Evolutionary conservation across 2,113 vertebrate genomes (phyloP).

Genomic region (Oncorhynchus nerka): DNA sequence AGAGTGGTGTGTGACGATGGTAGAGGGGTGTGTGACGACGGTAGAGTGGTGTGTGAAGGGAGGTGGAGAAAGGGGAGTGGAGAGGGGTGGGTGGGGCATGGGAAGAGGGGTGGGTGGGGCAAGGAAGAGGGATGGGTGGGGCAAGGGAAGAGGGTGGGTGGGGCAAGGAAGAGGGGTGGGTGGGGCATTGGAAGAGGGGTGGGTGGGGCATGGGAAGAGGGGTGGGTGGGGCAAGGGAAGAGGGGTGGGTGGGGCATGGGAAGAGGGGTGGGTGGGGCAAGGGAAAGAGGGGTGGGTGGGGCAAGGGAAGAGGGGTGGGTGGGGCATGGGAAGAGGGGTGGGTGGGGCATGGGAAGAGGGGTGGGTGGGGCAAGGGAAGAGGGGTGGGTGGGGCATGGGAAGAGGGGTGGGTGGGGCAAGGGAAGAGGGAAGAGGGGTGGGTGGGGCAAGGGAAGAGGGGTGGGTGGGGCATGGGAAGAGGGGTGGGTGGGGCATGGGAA

Average conservation of each 20-base stretch:
- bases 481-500: neutral
- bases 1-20: neutral
- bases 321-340: neutral
- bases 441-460: neutral
- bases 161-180: neutral
- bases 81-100: constrained; percentile 17
- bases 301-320: neutral
- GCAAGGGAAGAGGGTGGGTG: constrained; percentile 1
- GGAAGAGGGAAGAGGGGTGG: neutral
- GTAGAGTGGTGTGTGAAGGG: neutral
- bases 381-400: neutral
- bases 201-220: neutral
- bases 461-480: neutral
- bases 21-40: constrained; percentile 12
- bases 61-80: neutral
- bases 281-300: neutral
- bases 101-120: constrained; percentile 1
- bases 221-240: neutral
- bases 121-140: neutral
- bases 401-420: constrained; percentile 6
- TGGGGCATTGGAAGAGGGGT: neutral
- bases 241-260: constrained; percentile 12
- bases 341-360: neutral
- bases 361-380: neutral
- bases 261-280: neutral